These are phyloP conservation scores for Helleia helle DNA, from an alignment of 2,888 invertebrate genomes.

Conservation along the genomic window DNA sequence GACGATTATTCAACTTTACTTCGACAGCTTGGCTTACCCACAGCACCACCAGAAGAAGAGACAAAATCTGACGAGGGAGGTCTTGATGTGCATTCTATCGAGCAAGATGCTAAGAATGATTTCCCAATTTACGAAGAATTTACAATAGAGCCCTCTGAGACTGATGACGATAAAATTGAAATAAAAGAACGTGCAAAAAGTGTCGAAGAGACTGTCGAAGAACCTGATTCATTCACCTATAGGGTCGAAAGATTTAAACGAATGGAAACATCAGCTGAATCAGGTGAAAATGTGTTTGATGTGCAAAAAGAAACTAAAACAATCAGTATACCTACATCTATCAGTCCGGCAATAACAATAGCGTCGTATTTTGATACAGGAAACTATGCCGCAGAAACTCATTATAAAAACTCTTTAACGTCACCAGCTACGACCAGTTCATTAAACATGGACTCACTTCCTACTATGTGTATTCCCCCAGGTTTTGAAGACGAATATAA, in stretches of 20 bases:
- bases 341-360: constrained; percentile 40
- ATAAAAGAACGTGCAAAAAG: constrained; percentile 33
- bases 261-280: constrained; percentile 30
- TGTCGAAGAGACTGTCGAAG: constrained; percentile 32
- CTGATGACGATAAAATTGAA: constrained; percentile 56
- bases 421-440: constrained; percentile 27
- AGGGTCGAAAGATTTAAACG: constrained; percentile 54
- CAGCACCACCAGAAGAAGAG: constrained; percentile 53
- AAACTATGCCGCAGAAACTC: constrained; percentile 57
- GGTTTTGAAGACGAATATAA: constrained; percentile 55
- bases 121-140: constrained; percentile 56
- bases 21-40: constrained; percentile 38
- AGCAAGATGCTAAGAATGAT: constrained; percentile 59
- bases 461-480: constrained; percentile 39
- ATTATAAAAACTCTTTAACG: constrained; percentile 44
- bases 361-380: constrained; percentile 65
- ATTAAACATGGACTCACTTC: constrained; percentile 19
- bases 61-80: constrained; percentile 50
- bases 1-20: constrained; percentile 34
- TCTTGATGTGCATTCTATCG: constrained; percentile 57
- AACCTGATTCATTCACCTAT: constrained; percentile 49
- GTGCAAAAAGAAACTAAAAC: constrained; percentile 18
- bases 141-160: constrained; percentile 53
- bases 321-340: constrained; percentile 25
- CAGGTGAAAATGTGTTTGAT: constrained; percentile 21